These are phyloP conservation scores for Oreochromis niloticus DNA, from an alignment of 2,113 vertebrate species.

Conservation along the genomic window DNA sequence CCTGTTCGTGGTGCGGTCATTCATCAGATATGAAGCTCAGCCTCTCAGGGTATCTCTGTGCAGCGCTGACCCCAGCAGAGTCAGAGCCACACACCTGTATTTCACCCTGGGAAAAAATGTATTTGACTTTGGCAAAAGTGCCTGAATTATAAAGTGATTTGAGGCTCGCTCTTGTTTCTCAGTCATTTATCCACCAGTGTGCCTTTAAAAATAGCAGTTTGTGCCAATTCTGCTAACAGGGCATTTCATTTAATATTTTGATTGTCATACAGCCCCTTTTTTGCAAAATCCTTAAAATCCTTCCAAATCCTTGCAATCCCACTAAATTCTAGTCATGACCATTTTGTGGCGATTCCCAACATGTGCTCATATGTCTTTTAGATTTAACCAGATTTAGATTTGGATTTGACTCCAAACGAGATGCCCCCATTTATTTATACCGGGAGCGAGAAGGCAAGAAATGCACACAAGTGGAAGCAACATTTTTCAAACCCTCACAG, in stretches of 20 bases:
- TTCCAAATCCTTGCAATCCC: conserved; percentile 8
- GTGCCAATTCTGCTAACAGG: neutral
- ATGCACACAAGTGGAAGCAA: neutral
- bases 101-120: neutral
- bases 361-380: neutral
- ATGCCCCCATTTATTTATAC: conserved; percentile 5
- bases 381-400: conserved; percentile 20
- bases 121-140: neutral
- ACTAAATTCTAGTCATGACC: neutral
- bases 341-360: neutral
- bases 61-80: neutral
- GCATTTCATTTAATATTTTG: neutral
- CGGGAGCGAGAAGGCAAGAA: neutral
- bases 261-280: neutral
- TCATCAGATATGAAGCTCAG: neutral
- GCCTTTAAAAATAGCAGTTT: neutral
- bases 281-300: conserved; percentile 11
- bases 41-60: neutral
- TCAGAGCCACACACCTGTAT: fast-evolving
- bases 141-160: neutral
- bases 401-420: neutral
- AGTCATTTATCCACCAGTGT: neutral
- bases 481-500: neutral
- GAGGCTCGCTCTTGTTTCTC: neutral
- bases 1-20: neutral